Evolutionary conservation across 2,113 vertebrate species (phyloP).

Genomic region (Passer montanus): DNA sequence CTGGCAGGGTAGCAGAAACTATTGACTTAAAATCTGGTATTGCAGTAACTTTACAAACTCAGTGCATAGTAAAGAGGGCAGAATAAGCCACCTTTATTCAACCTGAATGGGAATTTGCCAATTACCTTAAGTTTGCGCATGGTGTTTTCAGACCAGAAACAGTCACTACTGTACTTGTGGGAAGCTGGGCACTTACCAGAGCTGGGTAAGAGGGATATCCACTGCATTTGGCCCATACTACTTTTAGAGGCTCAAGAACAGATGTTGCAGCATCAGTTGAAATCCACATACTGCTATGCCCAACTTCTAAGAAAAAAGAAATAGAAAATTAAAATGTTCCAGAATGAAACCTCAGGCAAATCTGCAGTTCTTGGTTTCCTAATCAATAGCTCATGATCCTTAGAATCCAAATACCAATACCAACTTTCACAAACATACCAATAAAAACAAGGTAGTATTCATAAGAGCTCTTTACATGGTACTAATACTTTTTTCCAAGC

Average conservation of each 20-base stretch:
- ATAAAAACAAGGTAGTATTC: background rate
- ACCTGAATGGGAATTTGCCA: background rate
- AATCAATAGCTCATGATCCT: background rate
- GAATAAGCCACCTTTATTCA: background rate
- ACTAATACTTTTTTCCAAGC: background rate
- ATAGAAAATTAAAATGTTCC: background rate
- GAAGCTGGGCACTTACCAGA: conserved; percentile 83
- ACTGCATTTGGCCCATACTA: conserved; percentile 99
- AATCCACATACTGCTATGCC: conserved; percentile 96
- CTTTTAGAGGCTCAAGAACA: conserved; percentile 93
- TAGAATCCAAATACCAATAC: background rate
- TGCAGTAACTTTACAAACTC: background rate
- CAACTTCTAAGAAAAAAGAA: conserved; percentile 86
- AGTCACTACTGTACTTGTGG: too few relatives aligned
- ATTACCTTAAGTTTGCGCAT: accelerated
- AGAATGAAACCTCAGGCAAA: background rate
- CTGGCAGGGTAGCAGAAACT: background rate
- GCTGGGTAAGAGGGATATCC: conserved; percentile 98
- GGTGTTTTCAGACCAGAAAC: background rate
- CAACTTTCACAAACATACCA: background rate
- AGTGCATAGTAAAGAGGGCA: background rate
- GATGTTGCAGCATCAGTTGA: conserved; percentile 89
- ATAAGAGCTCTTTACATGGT: background rate
- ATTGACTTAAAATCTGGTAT: background rate
- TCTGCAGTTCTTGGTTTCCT: background rate